Conservation (phyloP, 2,797 vertebrate genomes). For the Betta splendens region DNA sequence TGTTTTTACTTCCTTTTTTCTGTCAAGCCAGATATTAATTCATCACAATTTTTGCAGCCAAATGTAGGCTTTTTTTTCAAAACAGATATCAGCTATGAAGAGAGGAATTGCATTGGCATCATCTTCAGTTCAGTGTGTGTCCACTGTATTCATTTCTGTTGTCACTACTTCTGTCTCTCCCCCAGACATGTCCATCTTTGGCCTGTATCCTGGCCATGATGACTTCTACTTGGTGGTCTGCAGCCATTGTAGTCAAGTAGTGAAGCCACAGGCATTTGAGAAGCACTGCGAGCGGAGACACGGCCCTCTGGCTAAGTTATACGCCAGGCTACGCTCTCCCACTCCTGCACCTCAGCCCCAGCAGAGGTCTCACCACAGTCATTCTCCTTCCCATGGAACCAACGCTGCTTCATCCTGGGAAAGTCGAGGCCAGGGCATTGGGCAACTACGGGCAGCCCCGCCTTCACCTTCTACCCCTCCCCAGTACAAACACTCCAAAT, state of each 20-base stretch:
- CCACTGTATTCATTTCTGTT: not conserved
- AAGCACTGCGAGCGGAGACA: conserved; percentile 94
- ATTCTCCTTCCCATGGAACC: conserved; percentile 80
- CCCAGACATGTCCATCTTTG: conserved; percentile 95
- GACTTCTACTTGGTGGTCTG: conserved; percentile 97
- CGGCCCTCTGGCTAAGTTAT: conserved; percentile 88
- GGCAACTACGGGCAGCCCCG: conserved; percentile 77
- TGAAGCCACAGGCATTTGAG: conserved; percentile 96
- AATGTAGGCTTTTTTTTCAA: too few species aligned
- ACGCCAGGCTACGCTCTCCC: conserved; percentile 80
- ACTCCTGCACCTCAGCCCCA: conserved; percentile 78
- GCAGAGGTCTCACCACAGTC: conserved; percentile 83
- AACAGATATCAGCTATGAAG: too few species aligned
- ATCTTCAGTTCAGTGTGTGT: not conserved
- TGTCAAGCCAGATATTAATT: too few species aligned
- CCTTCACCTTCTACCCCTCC: conserved; percentile 83
- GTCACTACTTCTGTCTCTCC: conserved; percentile 12
- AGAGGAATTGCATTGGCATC: too few species aligned
- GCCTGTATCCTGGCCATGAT: conserved; percentile 92
- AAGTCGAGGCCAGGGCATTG: conserved; percentile 58
- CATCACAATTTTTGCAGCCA: too few species aligned
- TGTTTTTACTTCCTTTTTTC: too few species aligned
- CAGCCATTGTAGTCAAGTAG: conserved; percentile 93
- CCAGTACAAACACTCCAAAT: conserved; percentile 85
- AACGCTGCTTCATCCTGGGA: conserved; percentile 74